A percentile compares a stretch with the other conserved stretches of the same genome.
These are phyloP conservation scores for Oryzias curvinotus DNA, from an alignment of 2,113 vertebrate species.

Conservation along the genomic window DNA sequence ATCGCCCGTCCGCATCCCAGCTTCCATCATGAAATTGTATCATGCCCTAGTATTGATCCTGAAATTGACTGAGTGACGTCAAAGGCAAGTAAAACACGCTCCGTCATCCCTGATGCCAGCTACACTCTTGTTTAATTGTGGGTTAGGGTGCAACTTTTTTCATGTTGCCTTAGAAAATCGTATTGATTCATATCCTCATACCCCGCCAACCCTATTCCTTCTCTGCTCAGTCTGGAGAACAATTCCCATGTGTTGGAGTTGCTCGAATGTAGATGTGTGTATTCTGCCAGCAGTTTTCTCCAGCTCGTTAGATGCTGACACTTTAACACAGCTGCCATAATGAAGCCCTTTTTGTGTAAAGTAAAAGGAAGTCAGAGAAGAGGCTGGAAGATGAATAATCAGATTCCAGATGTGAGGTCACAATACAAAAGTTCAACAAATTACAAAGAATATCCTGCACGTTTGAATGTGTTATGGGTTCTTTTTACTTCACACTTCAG, in stretches of 20 bases:
- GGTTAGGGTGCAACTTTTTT: conserved; percentile 63
- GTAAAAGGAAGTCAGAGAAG: conserved; percentile 23
- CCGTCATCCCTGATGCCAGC: conserved; percentile 58
- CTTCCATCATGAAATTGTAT: conserved; percentile 67
- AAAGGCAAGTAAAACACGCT: conserved; percentile 62
- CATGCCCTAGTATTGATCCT: conserved; percentile 64
- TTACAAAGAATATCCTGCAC: too few species aligned
- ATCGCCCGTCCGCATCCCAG: conserved; percentile 25
- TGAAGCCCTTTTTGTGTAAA: background rate
- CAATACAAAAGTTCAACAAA: too few species aligned
- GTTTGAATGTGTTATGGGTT: too few species aligned
- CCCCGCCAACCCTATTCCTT: conserved; percentile 57
- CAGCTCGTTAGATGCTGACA: conserved; percentile 53
- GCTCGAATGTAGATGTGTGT: conserved; percentile 61
- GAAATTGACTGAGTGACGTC: conserved; percentile 67
- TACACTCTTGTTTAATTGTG: conserved; percentile 71
- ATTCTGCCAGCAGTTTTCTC: conserved; percentile 63
- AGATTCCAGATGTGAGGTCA: too few species aligned
- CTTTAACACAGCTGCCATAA: conserved; percentile 39
- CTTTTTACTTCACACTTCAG: too few species aligned
- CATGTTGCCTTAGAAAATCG: conserved; percentile 73
- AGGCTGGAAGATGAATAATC: conserved; percentile 7
- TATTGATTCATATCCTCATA: conserved; percentile 68
- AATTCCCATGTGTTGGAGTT: conserved; percentile 63
- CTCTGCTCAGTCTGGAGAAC: conserved; percentile 60